Evolutionary conservation across 2,888 invertebrate genomes (phyloP).

Genomic region (Scaptomyza flava): DNA sequence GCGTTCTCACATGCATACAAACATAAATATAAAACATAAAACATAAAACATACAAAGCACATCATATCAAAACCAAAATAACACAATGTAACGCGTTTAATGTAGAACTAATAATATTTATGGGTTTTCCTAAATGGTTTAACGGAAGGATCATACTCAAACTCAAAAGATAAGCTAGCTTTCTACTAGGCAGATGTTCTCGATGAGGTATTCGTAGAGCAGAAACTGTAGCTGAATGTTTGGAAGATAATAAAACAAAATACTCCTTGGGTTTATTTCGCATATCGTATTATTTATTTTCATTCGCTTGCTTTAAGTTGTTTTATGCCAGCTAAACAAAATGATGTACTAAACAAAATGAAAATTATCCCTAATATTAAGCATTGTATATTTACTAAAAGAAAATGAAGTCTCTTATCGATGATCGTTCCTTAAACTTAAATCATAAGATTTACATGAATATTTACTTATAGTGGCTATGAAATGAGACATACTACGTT

Average conservation of each 20-base stretch:
- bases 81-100: constrained; percentile 34
- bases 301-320: constrained; percentile 19
- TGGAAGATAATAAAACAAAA: constrained; percentile 7
- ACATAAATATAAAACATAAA: neutral
- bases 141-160: constrained; percentile 6
- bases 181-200: constrained; percentile 34
- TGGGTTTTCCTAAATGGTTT: constrained; percentile 11
- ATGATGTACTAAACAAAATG: constrained; percentile 10
- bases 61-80: constrained; percentile 50
- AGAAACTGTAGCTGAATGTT: constrained; percentile 4
- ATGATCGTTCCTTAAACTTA: constrained; percentile 78
- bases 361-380: constrained; percentile 57
- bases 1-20: constrained; percentile 40
- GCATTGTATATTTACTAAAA: constrained; percentile 75
- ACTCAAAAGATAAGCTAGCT: constrained; percentile 8
- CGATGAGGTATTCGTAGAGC: constrained; percentile 14
- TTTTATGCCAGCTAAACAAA: constrained; percentile 3
- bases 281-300: constrained; percentile 21
- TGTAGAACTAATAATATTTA: constrained; percentile 28
- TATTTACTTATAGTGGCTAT: constrained; percentile 50
- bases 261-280: constrained; percentile 9
- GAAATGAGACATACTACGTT: constrained; percentile 44
- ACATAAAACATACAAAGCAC: constrained; percentile 54
- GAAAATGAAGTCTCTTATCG: constrained; percentile 78
- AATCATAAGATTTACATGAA: constrained; percentile 62